These are phyloP conservation scores for Rhinoderma darwinii DNA, from an alignment of 2,113 vertebrate species.

Conservation along the genomic window DNA sequence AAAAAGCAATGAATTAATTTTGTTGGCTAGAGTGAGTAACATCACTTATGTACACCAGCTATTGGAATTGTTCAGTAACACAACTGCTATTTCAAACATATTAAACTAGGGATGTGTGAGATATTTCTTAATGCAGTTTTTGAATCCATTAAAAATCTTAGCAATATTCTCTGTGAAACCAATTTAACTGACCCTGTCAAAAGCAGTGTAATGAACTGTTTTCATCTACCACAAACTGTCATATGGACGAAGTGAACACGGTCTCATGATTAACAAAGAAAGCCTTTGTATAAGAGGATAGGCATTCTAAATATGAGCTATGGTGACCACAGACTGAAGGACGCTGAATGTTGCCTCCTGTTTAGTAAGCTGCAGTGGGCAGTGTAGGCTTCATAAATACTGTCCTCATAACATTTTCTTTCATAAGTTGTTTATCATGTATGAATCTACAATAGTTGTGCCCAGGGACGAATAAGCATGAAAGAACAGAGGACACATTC, in stretches of 20 bases:
- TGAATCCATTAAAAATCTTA: not conserved
- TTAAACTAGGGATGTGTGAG: not conserved
- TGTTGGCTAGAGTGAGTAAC: not conserved
- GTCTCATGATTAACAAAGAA: constrained; percentile 56
- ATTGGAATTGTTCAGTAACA: not conserved
- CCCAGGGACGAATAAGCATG: not conserved
- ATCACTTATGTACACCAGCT: not conserved
- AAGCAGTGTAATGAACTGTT: not conserved
- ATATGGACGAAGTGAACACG: constrained; percentile 37
- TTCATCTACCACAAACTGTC: constrained; percentile 32
- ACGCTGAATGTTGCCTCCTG: constrained; percentile 42
- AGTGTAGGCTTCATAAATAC: constrained; percentile 22
- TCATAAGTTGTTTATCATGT: constrained; percentile 46
- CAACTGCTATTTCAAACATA: not conserved
- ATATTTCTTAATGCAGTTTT: not conserved
- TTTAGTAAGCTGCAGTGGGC: constrained; percentile 11
- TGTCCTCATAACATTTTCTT: constrained; percentile 43
- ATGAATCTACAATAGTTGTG: constrained; percentile 35
- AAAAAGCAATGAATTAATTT: too few relatives aligned
- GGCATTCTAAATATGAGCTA: constrained; percentile 55
- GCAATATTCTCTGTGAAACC: not conserved
- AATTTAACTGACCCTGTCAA: constrained; percentile 6
- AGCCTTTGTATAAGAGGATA: constrained; percentile 45
- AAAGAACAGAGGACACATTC: constrained; percentile 15
- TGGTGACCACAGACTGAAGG: constrained; percentile 49